A percentile compares a stretch with the other conserved stretches of the same genome.
Conservation (phyloP, 2,888 invertebrate species). For the Oscheius sp. region DNA sequence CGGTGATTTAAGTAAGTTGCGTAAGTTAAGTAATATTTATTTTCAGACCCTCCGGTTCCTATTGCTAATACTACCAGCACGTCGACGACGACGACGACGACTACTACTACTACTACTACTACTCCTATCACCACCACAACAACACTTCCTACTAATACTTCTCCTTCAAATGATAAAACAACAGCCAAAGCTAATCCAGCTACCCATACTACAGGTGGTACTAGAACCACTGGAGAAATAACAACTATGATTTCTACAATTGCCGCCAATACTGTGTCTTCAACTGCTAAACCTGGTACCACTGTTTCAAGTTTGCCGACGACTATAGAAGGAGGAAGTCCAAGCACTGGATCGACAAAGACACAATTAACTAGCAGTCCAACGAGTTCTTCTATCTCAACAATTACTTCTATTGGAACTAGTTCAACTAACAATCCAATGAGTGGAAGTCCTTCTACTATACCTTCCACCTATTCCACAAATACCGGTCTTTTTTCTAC, state of each 20-base stretch:
- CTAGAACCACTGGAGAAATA: not conserved
- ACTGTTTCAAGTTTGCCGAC: too few relatives aligned
- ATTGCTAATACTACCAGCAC: not conserved
- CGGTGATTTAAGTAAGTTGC: not conserved
- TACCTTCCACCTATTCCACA: too few relatives aligned
- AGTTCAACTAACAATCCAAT: not conserved
- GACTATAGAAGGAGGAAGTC: too few relatives aligned
- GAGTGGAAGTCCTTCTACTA: too few relatives aligned
- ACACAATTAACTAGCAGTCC: too few relatives aligned
- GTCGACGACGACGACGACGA: not conserved
- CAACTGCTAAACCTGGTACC: too few relatives aligned
- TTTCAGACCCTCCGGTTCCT: not conserved
- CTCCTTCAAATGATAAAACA: not conserved
- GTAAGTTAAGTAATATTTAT: not conserved
- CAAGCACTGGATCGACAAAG: too few relatives aligned
- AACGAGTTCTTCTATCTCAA: too few relatives aligned
- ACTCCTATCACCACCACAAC: not conserved
- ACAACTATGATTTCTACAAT: too few relatives aligned
- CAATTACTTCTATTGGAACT: too few relatives aligned
- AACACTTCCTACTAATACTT: not conserved
- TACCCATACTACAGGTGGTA: not conserved
- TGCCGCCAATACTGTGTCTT: too few relatives aligned
- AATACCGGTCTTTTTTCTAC: not conserved
- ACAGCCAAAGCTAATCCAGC: not conserved
- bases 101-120: not conserved